Evolutionary conservation across 2,113 vertebrate genomes (phyloP).

Genomic region (Onychostoma macrolepis): DNA sequence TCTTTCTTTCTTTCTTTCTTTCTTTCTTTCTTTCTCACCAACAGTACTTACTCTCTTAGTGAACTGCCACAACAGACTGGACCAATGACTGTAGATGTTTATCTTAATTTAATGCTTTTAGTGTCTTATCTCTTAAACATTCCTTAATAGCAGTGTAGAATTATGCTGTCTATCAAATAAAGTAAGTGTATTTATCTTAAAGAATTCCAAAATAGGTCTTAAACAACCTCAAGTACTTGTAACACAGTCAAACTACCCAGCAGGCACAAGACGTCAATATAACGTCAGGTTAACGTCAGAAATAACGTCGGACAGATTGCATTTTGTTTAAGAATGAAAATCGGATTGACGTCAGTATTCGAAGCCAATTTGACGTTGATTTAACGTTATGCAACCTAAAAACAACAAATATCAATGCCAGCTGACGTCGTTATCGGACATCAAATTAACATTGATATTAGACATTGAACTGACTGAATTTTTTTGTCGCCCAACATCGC

Average conservation of each 20-base stretch:
- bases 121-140: constrained; percentile 87
- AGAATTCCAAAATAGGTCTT: not conserved
- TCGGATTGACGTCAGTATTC: no score
- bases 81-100: constrained; percentile 82
- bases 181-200: constrained; percentile 22
- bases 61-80: constrained; percentile 80
- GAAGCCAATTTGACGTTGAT: no score
- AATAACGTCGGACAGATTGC: no score
- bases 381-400: no score
- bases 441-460: no score
- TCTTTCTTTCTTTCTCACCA: constrained; percentile 49
- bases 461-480: no score
- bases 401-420: no score
- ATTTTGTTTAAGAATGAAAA: no score
- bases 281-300: no score
- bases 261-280: no score
- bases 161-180: constrained; percentile 73
- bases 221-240: not conserved
- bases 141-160: constrained; percentile 81
- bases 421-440: no score
- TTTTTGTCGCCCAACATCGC: no score
- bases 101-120: constrained; percentile 70
- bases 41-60: constrained; percentile 59
- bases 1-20: constrained; percentile 46
- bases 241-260: not conserved